Conservation (phyloP, 2,113 vertebrate species). For the Pelvicachromis taeniatus region DNA sequence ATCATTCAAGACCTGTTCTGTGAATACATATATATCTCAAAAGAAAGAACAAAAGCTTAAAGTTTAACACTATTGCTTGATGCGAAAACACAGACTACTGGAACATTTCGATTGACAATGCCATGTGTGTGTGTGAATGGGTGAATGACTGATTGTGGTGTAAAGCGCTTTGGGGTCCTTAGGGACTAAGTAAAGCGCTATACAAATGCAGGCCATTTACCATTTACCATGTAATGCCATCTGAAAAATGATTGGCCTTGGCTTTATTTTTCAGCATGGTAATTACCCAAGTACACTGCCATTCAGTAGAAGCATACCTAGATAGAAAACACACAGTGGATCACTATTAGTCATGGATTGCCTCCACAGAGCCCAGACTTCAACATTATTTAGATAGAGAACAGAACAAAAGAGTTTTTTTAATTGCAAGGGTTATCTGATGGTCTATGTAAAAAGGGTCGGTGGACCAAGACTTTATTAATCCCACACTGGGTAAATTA, state of each 20-base stretch:
- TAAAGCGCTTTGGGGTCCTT: no score
- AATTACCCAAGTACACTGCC: not conserved
- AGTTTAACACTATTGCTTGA: not conserved
- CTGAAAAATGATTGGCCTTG: not conserved
- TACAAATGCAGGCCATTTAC: no score
- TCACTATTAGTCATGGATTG: not conserved
- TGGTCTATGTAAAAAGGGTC: no score
- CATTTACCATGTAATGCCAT: no score
- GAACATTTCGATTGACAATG: not conserved
- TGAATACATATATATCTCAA: not conserved
- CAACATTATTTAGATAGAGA: not conserved
- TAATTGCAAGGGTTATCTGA: no score
- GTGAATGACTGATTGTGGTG: no score
- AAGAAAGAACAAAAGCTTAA: not conserved
- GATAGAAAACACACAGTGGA: not conserved
- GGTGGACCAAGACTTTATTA: no score
- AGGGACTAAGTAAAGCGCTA: no score
- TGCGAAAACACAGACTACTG: fast-evolving
- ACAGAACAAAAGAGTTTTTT: not conserved
- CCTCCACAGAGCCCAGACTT: not conserved
- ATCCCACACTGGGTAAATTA: no score
- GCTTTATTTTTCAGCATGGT: not conserved
- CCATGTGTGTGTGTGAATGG: no score
- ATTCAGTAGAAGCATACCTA: not conserved
- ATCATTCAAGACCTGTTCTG: not conserved